phyloP scores from a whole-genome alignment of 2,888 invertebrate species.

The Carterocephalus palaemon region DNA sequence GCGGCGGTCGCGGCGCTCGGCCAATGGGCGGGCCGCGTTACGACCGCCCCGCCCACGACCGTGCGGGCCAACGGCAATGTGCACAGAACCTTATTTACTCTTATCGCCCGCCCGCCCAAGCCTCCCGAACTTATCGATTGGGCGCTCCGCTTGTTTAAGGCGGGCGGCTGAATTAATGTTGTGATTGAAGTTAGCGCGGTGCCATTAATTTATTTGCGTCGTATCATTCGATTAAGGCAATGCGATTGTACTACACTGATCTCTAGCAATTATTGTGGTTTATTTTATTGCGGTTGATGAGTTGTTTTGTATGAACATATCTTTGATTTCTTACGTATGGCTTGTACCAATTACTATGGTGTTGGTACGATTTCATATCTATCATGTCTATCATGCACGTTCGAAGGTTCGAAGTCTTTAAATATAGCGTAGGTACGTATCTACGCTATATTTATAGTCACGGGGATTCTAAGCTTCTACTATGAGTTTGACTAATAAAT shows the following conservation, averaged over 20 bases:
- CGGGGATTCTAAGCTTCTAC: too few relatives aligned
- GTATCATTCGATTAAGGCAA: conserved; percentile 58
- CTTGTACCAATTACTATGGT: too few relatives aligned
- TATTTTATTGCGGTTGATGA: conserved; percentile 41
- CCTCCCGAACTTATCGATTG: conserved; percentile 70
- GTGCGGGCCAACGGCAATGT: conserved; percentile 45
- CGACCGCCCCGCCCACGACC: conserved; percentile 39
- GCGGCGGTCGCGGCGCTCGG: conserved; percentile 26
- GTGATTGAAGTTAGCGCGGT: conserved; percentile 52
- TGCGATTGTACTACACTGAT: conserved; percentile 31
- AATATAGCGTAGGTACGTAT: too few relatives aligned
- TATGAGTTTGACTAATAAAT: too few relatives aligned
- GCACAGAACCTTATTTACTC: conserved; percentile 70
- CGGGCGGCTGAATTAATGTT: conserved; percentile 72
- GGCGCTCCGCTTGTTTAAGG: conserved; percentile 72
- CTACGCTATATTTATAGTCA: too few relatives aligned
- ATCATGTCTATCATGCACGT: too few relatives aligned
- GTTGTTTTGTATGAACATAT: conserved; percentile 36
- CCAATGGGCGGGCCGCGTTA: conserved; percentile 46
- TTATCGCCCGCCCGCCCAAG: conserved; percentile 60
- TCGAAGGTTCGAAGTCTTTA: too few relatives aligned
- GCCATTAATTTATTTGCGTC: conserved; percentile 35
- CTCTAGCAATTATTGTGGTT: conserved; percentile 36
- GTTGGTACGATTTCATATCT: too few relatives aligned
- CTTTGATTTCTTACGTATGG: too few relatives aligned